Conservation (phyloP, 1,140 invertebrate genomes). For the Philaenus spumarius region DNA sequence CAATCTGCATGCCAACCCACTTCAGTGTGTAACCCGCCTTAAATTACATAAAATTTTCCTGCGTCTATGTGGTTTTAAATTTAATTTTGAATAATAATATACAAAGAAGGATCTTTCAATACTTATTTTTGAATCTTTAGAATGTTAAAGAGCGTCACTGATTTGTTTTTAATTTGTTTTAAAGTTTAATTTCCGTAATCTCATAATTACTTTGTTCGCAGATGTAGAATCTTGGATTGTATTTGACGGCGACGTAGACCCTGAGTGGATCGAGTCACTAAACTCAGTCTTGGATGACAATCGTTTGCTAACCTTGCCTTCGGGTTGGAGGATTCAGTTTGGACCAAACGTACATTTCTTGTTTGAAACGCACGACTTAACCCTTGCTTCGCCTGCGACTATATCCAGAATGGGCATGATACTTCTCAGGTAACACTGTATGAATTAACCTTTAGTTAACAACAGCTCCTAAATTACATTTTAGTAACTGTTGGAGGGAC, state of each 20-base stretch:
- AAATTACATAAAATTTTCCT: too few species aligned
- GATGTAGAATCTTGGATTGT: conserved; percentile 75
- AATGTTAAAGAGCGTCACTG: too few species aligned
- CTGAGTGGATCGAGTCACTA: conserved; percentile 96
- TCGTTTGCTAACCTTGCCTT: conserved; percentile 87
- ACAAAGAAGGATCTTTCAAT: too few species aligned
- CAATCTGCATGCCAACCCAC: too few species aligned
- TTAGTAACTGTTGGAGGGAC: not conserved
- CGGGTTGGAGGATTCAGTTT: conserved; percentile 95
- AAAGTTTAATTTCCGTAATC: not conserved
- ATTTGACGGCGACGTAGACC: conserved; percentile 96
- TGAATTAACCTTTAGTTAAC: not conserved
- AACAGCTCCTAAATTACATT: not conserved
- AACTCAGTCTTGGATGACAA: conserved; percentile 97
- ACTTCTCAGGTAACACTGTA: conserved; percentile 58
- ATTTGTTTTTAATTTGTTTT: conserved; percentile 7
- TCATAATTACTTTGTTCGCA: conserved; percentile 1
- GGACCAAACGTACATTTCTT: conserved; percentile 88
- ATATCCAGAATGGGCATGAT: conserved; percentile 96
- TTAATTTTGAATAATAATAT: too few species aligned
- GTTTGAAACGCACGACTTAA: conserved; percentile 95
- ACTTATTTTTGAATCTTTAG: too few species aligned
- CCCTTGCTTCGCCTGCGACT: conserved; percentile 92
- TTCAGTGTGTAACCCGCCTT: too few species aligned
- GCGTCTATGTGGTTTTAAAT: too few species aligned